These are phyloP conservation scores for Leptinotarsa peninsularis DNA, from an alignment of 2,888 invertebrate genomes.

Conservation along the genomic window DNA sequence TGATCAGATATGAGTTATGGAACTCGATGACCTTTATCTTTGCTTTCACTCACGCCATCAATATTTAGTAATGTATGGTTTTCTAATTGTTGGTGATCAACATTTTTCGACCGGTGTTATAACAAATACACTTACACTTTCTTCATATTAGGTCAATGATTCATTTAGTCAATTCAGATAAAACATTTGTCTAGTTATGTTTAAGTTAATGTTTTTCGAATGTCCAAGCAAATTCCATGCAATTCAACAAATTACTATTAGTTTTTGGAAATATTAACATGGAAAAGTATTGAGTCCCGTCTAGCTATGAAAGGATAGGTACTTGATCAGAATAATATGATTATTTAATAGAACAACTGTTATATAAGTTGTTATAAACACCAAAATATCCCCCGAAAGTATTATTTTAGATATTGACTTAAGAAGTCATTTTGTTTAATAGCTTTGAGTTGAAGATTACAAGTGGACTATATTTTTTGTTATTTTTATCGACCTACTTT, in stretches of 20 bases:
- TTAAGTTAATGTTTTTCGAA: background rate
- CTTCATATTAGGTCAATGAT: background rate
- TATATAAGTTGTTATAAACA: too few species aligned
- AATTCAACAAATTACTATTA: background rate
- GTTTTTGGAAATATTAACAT: too few species aligned
- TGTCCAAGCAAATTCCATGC: background rate
- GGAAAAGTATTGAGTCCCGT: too few species aligned
- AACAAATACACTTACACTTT: conserved; percentile 4
- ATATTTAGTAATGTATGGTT: conserved; percentile 16
- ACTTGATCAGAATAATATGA: too few species aligned
- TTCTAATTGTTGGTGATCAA: conserved; percentile 21
- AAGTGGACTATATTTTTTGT: too few species aligned
- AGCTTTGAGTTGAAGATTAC: too few species aligned
- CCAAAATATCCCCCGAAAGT: too few species aligned
- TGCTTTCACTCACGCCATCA: conserved; percentile 16
- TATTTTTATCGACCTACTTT: too few species aligned
- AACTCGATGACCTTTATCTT: conserved; percentile 20
- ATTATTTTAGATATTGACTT: too few species aligned
- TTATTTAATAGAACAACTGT: too few species aligned
- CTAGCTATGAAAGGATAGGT: too few species aligned
- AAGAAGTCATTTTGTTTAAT: too few species aligned
- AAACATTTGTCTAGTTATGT: background rate
- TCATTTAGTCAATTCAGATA: background rate
- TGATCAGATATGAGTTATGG: conserved; percentile 5
- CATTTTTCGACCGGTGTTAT: conserved; percentile 3